phyloP scores from a whole-genome alignment of 30 jellyfish, hydroid and myxozoan genomes.

The Turritopsis rubra region DNA sequence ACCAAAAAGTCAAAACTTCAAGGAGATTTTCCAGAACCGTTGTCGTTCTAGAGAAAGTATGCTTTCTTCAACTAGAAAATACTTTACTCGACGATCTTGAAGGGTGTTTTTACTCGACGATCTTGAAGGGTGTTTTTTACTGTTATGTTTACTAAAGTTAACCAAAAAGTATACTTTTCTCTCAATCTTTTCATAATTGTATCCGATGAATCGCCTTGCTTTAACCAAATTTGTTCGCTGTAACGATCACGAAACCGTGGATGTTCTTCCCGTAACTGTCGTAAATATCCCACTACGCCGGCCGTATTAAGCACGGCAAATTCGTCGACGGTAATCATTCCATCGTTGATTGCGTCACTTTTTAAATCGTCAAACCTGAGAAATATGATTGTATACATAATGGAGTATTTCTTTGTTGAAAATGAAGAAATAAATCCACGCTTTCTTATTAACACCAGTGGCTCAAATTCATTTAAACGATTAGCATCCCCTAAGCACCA shows the following conservation, averaged over 20 bases:
- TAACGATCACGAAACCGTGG: conserved; percentile 77
- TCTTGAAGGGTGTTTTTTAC: too few relatives aligned
- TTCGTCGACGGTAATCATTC: conserved; percentile 70
- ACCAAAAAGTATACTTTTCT: conserved; percentile 35
- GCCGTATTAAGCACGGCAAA: conserved; percentile 39
- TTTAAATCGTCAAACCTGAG: conserved; percentile 54
- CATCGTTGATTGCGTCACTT: conserved; percentile 48
- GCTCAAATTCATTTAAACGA: too few relatives aligned
- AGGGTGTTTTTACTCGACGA: too few relatives aligned
- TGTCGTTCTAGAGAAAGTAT: too few relatives aligned
- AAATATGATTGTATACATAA: too few relatives aligned
- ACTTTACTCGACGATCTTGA: too few relatives aligned
- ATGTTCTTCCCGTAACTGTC: conserved; percentile 57
- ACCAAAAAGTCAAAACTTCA: too few relatives aligned
- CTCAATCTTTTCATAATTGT: conserved; percentile 49
- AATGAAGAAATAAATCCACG: background rate
- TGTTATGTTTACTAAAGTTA: too few relatives aligned
- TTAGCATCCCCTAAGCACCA: too few relatives aligned
- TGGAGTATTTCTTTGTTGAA: background rate
- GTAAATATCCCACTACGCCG: conserved; percentile 74
- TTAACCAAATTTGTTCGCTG: conserved; percentile 68
- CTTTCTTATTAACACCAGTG: too few relatives aligned
- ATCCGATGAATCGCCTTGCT: conserved; percentile 61
- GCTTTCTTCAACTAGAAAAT: too few relatives aligned
- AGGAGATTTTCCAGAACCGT: too few relatives aligned